phyloP scores from a whole-genome alignment of 2,113 vertebrate genomes.

The Melanostigma gelatinosum region DNA sequence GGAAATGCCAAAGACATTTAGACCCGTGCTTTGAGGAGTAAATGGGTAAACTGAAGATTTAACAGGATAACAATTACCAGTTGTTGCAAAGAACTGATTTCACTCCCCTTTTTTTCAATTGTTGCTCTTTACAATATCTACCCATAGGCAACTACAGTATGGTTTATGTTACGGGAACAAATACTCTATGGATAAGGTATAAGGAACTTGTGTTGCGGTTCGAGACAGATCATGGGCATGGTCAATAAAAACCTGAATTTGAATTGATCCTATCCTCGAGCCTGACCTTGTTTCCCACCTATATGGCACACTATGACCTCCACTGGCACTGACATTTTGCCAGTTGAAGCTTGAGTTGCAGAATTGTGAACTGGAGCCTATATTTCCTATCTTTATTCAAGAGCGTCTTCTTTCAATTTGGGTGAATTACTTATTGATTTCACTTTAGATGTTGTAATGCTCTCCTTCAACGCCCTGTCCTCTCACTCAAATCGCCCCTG shows the following conservation, averaged over 20 bases:
- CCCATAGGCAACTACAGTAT: background rate
- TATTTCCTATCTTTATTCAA: background rate
- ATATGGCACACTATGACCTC: background rate
- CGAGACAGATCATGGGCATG: background rate
- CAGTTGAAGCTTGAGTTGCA: background rate
- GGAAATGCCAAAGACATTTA: conserved; percentile 22
- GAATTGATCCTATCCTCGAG: background rate
- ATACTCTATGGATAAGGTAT: background rate
- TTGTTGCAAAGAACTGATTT: background rate
- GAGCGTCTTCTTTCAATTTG: background rate
- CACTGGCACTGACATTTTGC: background rate
- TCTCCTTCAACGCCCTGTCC: background rate
- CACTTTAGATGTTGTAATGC: background rate
- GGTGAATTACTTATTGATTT: background rate
- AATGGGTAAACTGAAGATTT: conserved; percentile 21
- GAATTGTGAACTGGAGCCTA: background rate
- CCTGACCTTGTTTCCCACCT: background rate
- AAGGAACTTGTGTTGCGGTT: background rate
- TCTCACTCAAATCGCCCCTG: background rate
- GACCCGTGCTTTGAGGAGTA: conserved; percentile 19
- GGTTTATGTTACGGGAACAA: background rate
- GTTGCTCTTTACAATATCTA: background rate
- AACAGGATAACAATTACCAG: conserved; percentile 11
- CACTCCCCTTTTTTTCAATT: background rate
- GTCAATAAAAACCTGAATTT: background rate